Conservation (phyloP, 2,113 vertebrate genomes). For the Herpailurus yagouaroundi region DNA sequence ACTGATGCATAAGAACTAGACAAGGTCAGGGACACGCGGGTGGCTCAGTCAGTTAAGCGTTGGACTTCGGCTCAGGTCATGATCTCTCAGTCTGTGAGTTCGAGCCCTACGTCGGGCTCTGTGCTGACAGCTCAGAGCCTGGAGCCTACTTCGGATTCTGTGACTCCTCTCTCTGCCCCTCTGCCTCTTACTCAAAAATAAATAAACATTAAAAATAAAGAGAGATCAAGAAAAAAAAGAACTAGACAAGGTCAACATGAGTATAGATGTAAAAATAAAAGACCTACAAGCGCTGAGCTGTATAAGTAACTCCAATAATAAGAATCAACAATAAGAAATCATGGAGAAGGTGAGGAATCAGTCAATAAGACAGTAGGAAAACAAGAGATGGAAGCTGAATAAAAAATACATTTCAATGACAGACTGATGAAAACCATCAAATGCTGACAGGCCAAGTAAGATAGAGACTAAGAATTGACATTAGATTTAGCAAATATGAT, state of each 20-base stretch:
- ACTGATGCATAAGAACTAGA: slow-evolving; percentile 5
- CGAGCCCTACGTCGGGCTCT: no score
- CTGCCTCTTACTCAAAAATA: no score
- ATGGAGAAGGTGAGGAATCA: not conserved
- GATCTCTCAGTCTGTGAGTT: no score
- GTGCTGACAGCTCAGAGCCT: no score
- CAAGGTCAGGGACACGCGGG: not conserved
- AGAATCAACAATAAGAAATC: not conserved
- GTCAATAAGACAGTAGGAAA: not conserved
- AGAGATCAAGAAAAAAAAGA: not conserved
- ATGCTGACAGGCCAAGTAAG: not conserved
- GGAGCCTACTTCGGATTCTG: no score
- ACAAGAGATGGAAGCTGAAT: not conserved
- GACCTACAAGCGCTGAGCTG: not conserved
- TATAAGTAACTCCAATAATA: not conserved
- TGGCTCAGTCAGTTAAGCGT: no score
- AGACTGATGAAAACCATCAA: not conserved
- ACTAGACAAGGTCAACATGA: not conserved
- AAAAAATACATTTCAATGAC: not conserved
- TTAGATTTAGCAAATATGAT: not conserved
- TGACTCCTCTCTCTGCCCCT: no score
- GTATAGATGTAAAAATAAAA: not conserved
- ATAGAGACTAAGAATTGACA: not conserved
- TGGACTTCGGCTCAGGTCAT: no score
- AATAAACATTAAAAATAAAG: no score